Evolutionary conservation across 1,140 invertebrate genomes (phyloP).

Genomic region (Marisa cornuarietis): DNA sequence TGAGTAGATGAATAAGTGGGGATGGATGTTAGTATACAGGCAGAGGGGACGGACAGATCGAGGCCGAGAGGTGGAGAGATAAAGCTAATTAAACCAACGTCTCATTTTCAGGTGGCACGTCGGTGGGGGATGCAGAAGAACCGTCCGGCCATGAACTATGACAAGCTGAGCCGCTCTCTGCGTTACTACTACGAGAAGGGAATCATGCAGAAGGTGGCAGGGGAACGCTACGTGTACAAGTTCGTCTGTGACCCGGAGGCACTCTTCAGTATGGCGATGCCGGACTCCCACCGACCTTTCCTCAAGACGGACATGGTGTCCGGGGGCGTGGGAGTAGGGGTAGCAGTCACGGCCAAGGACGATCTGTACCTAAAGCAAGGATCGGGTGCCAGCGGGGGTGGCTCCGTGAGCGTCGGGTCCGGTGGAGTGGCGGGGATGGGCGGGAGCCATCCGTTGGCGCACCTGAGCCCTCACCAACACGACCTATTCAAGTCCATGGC

Average conservation of each 20-base stretch:
- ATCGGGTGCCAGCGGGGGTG: neutral
- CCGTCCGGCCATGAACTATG: conserved; percentile 96
- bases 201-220: conserved; percentile 73
- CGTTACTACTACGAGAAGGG: conserved; percentile 97
- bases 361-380: conserved; percentile 36
- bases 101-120: conserved; percentile 66
- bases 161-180: conserved; percentile 90
- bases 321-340: conserved; percentile 9
- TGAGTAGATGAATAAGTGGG: no score
- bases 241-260: conserved; percentile 95
- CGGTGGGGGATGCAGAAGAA: conserved; percentile 74
- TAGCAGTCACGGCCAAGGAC: conserved; percentile 27
- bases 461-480: conserved; percentile 17
- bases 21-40: neutral
- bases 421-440: conserved; percentile 1
- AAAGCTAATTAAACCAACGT: neutral
- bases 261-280: conserved; percentile 84
- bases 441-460: conserved; percentile 12
- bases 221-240: conserved; percentile 95
- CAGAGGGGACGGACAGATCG: neutral
- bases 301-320: conserved; percentile 49
- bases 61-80: no score
- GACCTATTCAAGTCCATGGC: conserved; percentile 14
- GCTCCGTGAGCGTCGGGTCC: neutral
- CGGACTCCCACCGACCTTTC: conserved; percentile 61